Percentiles rank a stretch among this genome's conserved stretches.
These are phyloP conservation scores for Zapus hudsonius DNA, from an alignment of 2,113 vertebrate genomes.

Conservation along the genomic window DNA sequence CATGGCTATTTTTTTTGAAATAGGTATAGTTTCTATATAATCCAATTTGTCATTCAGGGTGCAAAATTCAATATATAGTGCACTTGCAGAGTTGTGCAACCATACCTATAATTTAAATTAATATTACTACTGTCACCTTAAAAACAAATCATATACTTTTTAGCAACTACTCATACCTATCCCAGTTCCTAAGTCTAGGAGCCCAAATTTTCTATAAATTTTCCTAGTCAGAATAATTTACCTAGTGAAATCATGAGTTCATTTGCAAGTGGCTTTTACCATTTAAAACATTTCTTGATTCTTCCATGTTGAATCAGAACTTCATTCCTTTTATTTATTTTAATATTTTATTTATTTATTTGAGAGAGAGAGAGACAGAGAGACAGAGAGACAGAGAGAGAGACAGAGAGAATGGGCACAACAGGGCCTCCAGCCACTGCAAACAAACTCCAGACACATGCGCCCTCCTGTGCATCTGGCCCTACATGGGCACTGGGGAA, in stretches of 20 bases:
- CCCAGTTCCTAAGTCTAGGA: background rate
- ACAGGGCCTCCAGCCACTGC: too few relatives aligned
- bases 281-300: background rate
- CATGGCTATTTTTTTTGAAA: background rate
- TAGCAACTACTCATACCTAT: background rate
- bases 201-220: background rate
- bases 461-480: too few relatives aligned
- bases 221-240: background rate
- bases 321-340: constrained; percentile 31
- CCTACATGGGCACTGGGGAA: too few relatives aligned
- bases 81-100: background rate
- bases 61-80: background rate
- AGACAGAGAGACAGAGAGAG: too few relatives aligned
- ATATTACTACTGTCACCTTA: background rate
- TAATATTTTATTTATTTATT: too few relatives aligned
- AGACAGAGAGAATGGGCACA: too few relatives aligned
- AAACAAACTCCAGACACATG: too few relatives aligned
- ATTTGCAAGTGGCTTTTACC: constrained; percentile 4
- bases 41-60: background rate
- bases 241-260: background rate
- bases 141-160: background rate
- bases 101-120: constrained; percentile 15
- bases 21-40: background rate
- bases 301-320: background rate
- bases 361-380: too few relatives aligned